Percentiles rank a stretch among this genome's conserved stretches.
Evolutionary conservation across 2,888 invertebrate species (phyloP).

Genomic region (Standfussiana lucernea): DNA sequence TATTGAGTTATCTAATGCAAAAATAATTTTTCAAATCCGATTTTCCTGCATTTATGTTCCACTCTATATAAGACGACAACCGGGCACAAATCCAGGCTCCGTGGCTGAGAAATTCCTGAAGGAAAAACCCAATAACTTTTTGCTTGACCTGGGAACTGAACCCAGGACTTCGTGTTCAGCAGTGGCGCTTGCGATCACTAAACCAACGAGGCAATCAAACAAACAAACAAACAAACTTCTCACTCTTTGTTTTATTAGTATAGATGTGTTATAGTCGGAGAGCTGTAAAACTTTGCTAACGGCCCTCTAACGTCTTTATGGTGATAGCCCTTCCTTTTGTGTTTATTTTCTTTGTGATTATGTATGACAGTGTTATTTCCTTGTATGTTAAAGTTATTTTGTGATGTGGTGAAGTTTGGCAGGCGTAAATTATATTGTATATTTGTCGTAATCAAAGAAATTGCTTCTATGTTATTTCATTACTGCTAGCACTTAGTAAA

Average conservation of each 20-base stretch:
- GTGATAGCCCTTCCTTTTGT: constrained; percentile 41
- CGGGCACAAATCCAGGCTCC: not conserved
- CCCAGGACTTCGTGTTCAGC: not conserved
- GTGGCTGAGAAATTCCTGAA: not conserved
- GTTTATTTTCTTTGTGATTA: constrained; percentile 42
- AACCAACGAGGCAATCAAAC: not conserved
- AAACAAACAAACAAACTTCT: not conserved
- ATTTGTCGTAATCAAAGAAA: not conserved
- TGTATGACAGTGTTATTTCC: constrained; percentile 35
- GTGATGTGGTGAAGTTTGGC: not conserved
- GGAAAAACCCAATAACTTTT: not conserved
- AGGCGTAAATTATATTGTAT: not conserved
- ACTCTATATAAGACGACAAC: not conserved
- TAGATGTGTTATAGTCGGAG: constrained; percentile 27
- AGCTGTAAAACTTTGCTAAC: constrained; percentile 61
- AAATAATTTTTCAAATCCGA: not conserved
- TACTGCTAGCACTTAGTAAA: not conserved
- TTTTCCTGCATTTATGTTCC: not conserved
- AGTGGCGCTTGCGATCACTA: not conserved
- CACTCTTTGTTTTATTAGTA: not conserved
- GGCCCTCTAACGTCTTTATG: constrained; percentile 59
- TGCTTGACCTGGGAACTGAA: not conserved
- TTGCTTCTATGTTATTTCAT: not conserved
- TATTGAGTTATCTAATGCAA: not conserved
- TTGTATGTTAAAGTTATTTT: constrained; percentile 7